These are phyloP conservation scores for Rhogogaster chlorosoma DNA, from an alignment of 2,888 invertebrate genomes.

Conservation along the genomic window DNA sequence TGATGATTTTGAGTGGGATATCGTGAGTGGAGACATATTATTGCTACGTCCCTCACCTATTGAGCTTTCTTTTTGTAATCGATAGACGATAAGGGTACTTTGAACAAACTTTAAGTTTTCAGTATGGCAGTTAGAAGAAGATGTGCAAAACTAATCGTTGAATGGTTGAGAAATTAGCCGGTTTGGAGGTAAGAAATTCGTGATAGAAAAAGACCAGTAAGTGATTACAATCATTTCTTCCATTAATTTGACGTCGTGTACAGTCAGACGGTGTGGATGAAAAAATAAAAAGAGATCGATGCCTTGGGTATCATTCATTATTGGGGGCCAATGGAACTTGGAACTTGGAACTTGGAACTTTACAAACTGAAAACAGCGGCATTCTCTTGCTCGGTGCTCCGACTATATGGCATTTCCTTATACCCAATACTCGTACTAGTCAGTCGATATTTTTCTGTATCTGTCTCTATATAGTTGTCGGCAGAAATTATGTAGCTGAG, in stretches of 20 bases:
- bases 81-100: background rate
- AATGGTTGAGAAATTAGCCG: background rate
- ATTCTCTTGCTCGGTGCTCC: slow-evolving; percentile 13
- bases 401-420: background rate
- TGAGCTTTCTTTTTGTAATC: background rate
- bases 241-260: background rate
- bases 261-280: background rate
- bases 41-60: background rate
- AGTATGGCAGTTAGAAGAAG: background rate
- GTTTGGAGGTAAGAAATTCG: background rate
- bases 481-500: slow-evolving; percentile 4
- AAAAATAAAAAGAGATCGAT: background rate
- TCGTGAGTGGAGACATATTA: background rate
- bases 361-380: slow-evolving; percentile 13
- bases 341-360: slow-evolving; percentile 15
- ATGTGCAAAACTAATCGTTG: background rate
- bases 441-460: background rate
- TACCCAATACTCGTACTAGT: background rate
- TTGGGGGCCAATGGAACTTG: slow-evolving; percentile 44
- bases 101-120: background rate
- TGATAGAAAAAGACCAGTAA: background rate
- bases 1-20: background rate
- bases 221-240: background rate
- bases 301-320: slow-evolving; percentile 11
- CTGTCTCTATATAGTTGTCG: background rate